phyloP scores from a whole-genome alignment of 2,797 vertebrate genomes.

The Betta splendens region DNA sequence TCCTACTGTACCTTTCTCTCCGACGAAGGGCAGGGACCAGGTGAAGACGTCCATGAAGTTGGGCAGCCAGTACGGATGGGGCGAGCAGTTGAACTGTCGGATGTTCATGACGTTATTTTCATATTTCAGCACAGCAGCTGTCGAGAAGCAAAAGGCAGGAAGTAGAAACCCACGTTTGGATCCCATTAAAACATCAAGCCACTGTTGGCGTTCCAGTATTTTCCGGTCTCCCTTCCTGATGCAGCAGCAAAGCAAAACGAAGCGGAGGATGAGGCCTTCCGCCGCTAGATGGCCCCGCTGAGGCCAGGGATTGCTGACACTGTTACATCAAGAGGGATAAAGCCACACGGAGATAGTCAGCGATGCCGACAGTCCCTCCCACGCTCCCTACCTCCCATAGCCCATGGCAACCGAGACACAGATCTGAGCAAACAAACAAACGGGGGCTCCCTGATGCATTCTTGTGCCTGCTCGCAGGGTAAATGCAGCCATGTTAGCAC shows the following conservation, averaged over 20 bases:
- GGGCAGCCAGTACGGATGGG: slow-evolving; percentile 86
- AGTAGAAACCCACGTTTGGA: too few relatives aligned
- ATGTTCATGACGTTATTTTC: slow-evolving; percentile 89
- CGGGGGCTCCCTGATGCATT: slow-evolving; percentile 67
- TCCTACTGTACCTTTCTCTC: slow-evolving; percentile 83
- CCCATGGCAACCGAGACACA: slow-evolving; percentile 76
- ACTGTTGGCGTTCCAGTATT: too few relatives aligned
- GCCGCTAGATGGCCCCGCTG: slow-evolving; percentile 77
- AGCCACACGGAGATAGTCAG: slow-evolving; percentile 80
- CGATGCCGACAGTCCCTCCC: slow-evolving; percentile 77
- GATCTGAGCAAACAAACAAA: slow-evolving; percentile 74
- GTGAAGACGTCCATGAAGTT: slow-evolving; percentile 89
- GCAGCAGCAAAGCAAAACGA: background rate
- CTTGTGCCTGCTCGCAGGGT: slow-evolving; percentile 44
- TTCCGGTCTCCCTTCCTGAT: background rate
- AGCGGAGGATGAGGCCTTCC: slow-evolving; percentile 4
- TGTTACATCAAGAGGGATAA: slow-evolving; percentile 80
- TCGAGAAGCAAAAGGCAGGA: slow-evolving; percentile 47
- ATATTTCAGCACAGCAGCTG: slow-evolving; percentile 87
- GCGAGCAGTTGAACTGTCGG: slow-evolving; percentile 86
- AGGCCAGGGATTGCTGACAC: slow-evolving; percentile 72
- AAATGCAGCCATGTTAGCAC: slow-evolving; percentile 33
- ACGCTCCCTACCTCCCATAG: slow-evolving; percentile 71
- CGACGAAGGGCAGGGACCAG: slow-evolving; percentile 86
- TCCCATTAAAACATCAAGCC: too few relatives aligned